These are phyloP conservation scores for Artemisiospiza belli DNA, from an alignment of 2,113 vertebrate genomes.

Conservation along the genomic window DNA sequence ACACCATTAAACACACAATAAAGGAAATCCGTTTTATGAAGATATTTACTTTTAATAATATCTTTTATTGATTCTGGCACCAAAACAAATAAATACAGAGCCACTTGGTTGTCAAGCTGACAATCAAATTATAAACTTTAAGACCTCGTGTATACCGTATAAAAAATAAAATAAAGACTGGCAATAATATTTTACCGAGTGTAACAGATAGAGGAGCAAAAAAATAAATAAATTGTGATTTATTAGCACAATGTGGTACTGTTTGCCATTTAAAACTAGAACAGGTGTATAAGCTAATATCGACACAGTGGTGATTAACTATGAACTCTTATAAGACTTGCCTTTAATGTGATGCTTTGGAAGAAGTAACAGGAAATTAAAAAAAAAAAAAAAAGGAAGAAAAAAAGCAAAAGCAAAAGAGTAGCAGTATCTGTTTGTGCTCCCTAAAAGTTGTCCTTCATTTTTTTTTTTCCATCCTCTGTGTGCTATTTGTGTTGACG, in stretches of 20 bases:
- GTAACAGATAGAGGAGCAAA: constrained; percentile 60
- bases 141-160: constrained; percentile 59
- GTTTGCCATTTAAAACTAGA: constrained; percentile 78
- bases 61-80: constrained; percentile 71
- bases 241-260: constrained; percentile 79
- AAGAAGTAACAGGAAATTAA: constrained; percentile 66
- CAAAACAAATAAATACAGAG: constrained; percentile 73
- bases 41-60: constrained; percentile 73
- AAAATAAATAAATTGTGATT: constrained; percentile 48
- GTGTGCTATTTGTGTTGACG: constrained; percentile 85
- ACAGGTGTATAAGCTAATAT: constrained; percentile 82
- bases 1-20: constrained; percentile 64
- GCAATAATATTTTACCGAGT: constrained; percentile 72
- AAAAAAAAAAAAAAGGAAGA: constrained; percentile 14
- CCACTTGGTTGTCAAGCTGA: constrained; percentile 79
- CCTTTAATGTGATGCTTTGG: constrained; percentile 75
- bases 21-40: constrained; percentile 70
- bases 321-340: constrained; percentile 79
- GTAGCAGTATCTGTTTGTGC: constrained; percentile 80
- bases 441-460: constrained; percentile 81
- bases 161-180: constrained; percentile 63
- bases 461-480: constrained; percentile 56
- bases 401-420: constrained; percentile 39
- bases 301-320: constrained; percentile 85
- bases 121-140: constrained; percentile 76